A percentile compares a stretch with the other conserved stretches of the same genome.
These are phyloP conservation scores for Mesocentrotus franciscanus DNA, from an alignment of 53 echinoderm and acorn worm genomes.

Conservation along the genomic window DNA sequence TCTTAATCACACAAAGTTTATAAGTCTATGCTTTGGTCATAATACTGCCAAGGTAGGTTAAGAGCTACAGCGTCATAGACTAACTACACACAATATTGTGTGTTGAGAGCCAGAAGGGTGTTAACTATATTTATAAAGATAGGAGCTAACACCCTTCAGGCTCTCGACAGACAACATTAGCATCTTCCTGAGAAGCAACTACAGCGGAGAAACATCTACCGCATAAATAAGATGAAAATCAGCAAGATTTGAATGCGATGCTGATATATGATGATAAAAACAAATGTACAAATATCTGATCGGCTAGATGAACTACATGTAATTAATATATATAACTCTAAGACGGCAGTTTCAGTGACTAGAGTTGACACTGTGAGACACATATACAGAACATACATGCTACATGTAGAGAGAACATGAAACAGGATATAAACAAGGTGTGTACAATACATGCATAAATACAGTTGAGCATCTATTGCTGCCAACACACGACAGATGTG, in stretches of 20 bases:
- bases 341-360: conserved; percentile 30
- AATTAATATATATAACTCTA: conserved; percentile 26
- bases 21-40: conserved; percentile 25
- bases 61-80: conserved; percentile 2
- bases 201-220: background rate
- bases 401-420: conserved; percentile 5
- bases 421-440: conserved; percentile 22
- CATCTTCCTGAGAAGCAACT: conserved; percentile 35
- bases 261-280: background rate
- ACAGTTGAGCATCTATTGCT: conserved; percentile 17
- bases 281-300: conserved; percentile 45
- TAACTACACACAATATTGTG: background rate
- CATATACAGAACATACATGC: conserved; percentile 5
- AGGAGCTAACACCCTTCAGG: background rate
- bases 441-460: conserved; percentile 23
- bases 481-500: background rate
- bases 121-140: no score
- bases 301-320: background rate
- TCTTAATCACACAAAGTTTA: background rate
- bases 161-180: background rate
- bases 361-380: background rate
- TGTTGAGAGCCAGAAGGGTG: background rate
- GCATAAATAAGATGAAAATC: conserved; percentile 1
- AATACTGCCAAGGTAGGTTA: conserved; percentile 40
- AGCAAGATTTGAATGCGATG: conserved; percentile 3